Conservation (phyloP, 2,797 vertebrate species). For the Crossoptilon crossoptilon region DNA sequence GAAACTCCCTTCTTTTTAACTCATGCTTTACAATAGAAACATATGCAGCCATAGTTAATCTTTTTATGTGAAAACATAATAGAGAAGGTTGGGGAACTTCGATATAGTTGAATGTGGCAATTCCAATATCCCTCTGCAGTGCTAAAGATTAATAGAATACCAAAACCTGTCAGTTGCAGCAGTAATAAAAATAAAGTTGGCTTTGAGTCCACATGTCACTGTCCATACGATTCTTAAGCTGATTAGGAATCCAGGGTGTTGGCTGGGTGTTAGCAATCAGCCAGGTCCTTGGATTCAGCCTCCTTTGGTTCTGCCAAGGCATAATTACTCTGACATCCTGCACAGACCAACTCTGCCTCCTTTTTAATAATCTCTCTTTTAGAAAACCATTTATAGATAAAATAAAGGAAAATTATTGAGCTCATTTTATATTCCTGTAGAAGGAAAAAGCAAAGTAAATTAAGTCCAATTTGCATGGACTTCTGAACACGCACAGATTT, state of each 20-base stretch:
- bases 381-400: constrained; percentile 59
- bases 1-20: neutral
- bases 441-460: constrained; percentile 61
- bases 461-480: constrained; percentile 65
- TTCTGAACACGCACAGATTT: constrained; percentile 47
- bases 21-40: neutral
- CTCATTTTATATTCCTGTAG: constrained; percentile 55
- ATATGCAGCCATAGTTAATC: neutral
- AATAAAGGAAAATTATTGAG: constrained; percentile 49
- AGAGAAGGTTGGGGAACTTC: neutral
- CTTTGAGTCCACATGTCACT: neutral
- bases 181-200: neutral
- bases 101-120: neutral
- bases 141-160: fast-evolving
- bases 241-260: neutral
- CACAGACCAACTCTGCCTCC: constrained; percentile 15
- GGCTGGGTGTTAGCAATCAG: neutral
- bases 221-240: neutral
- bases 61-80: neutral
- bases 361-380: constrained; percentile 60
- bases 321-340: constrained; percentile 40
- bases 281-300: constrained; percentile 11
- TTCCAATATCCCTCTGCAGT: neutral
- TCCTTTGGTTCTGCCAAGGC: constrained; percentile 28
- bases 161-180: neutral